Base-by-base conservation (phyloP, 1,140 invertebrate species). In the Cepaea nemoralis region DNA sequence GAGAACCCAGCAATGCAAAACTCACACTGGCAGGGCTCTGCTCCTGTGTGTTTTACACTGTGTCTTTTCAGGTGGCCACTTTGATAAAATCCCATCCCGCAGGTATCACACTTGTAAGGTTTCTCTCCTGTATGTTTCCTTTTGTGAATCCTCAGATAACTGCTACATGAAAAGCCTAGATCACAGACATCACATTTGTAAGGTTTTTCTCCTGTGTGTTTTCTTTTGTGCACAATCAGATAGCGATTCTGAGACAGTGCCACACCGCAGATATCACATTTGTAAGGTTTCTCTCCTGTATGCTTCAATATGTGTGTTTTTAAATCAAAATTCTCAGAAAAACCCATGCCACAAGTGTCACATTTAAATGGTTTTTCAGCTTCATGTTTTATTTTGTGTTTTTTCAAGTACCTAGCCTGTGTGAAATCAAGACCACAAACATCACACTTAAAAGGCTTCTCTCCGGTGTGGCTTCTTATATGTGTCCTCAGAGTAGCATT, bases 201-300 rank as follows among this genome's bases (percentile, higher is more conserved):
- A 10, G 69, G 69, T 19, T 70, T 70, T n/a, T 70, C 69, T 63
- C 59, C 27, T 3, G 59, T 63, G 16, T 63, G 59, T 31, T 31
- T 63, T 63, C 27, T 63, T 31, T 6, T 63, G 16, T 63, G 59
- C 59, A 31, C 27, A 10, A 31, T 31, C 59, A 63, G 27, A 31
- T 63, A 31, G 10, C 59, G n/a, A 10, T 63, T 63, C n/a, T 27
- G n/a, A 31, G n/a, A 31, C 2, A 63, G 27, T 16, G n/a, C 59
- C 27, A 31, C 27, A 63, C 59, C 59, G 24, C 69, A 70, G 24
- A 70, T n/a, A 40, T 70, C 69, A 40, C 69, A 70, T 24, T 39
- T 70, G 69, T 70, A 70, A 40, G 69, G 69, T 42, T 70, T 70
- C 69, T 70, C 69, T 24, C 69, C 69, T 1, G 69, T 40, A 70